Base-by-base conservation (phyloP, 2,797 vertebrate genomes). In the Glossophaga mutica region DNA sequence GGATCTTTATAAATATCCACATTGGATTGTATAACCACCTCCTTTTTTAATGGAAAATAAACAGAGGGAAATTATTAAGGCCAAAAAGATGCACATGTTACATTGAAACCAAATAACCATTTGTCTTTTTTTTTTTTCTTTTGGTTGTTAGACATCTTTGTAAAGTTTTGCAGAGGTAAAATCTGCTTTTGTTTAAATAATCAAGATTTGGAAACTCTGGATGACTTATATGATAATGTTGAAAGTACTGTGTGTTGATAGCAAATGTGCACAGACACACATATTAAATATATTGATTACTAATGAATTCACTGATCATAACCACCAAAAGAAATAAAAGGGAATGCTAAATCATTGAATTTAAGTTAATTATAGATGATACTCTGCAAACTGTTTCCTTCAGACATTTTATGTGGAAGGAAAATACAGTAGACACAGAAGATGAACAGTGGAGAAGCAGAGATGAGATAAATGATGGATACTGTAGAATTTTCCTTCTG, bases 161-260 rank as follows among this genome's bases (percentile, higher is more conserved):
- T 91, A 87, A 91, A 96, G 93, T 91, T 91, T 92, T 93, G 59
- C 96, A 97, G 73, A 97, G 95, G 95, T 97, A 96, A 98, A 96
- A 96, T 96, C 95, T 98, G 97, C 34, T 70, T 97, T 97, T 97
- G 94, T 10, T 91, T 97, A 98, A 98, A 94, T 87, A 97, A 96
- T 85, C 88, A 92, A 6, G 85, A 91, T 97, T 98, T 96, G 84
- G 78, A 98, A 98, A 96, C 78, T 94, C 74, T 5, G 57, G 42
- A 96, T 7, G 6, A 94, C 59, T 92, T 94, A 52, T 34, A 68
- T 65, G 92, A 95, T 90, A 97, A 97, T 1, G 71, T 79, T 67
- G 67, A 78, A 76, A 97, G 97, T 44, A 39, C n/a, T 34, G 48
- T 94, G 21, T 2, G 0, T 48, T 48, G 15, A 91, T 79, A 34